phyloP scores from a whole-genome alignment of 2,888 invertebrate genomes.

The Leptura quadrifasciata region DNA sequence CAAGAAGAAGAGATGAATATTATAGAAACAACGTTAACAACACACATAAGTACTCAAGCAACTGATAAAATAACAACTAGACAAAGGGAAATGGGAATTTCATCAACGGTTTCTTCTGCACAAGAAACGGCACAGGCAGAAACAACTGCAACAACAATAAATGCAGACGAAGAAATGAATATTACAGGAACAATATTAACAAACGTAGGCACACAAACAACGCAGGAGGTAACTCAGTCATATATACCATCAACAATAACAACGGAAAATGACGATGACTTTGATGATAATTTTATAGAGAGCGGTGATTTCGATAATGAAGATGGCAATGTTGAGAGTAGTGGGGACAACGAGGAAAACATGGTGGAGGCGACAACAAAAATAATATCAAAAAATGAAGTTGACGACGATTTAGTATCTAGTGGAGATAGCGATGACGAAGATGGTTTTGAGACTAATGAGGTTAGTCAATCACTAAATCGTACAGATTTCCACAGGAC shows the following conservation, averaged over 20 bases:
- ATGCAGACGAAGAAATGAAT: not conserved
- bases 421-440: conserved; percentile 1
- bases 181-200: not conserved
- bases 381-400: not conserved
- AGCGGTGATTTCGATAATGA: not conserved
- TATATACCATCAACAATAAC: not conserved
- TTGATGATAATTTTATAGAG: not conserved
- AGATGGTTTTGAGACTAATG: not conserved
- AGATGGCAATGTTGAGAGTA: not conserved
- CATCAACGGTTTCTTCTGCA: not conserved
- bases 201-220: too few species aligned
- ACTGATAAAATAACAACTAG: too few species aligned
- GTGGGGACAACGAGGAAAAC: not conserved
- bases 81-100: not conserved
- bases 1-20: not conserved
- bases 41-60: not conserved
- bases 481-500: not conserved
- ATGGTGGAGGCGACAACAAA: not conserved
- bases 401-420: not conserved
- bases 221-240: not conserved
- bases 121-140: not conserved
- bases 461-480: not conserved
- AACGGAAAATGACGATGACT: not conserved
- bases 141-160: not conserved
- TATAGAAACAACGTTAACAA: not conserved